Percentiles rank a stretch among this genome's conserved stretches.
Conservation (phyloP, 2,888 invertebrate species). For the Antitype chi region DNA sequence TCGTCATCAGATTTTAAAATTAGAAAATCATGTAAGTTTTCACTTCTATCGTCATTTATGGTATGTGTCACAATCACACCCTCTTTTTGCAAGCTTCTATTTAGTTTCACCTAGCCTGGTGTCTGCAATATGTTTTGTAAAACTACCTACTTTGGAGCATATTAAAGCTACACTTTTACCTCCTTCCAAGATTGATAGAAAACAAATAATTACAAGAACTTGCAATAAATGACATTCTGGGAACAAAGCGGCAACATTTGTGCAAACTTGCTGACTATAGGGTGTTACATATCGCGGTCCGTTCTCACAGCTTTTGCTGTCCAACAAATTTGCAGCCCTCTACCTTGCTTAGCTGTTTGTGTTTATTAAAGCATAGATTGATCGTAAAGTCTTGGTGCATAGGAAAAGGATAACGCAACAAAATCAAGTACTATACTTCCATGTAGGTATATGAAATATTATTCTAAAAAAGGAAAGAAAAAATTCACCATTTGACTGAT, state of each 20-base stretch:
- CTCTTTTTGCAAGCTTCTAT: too few relatives aligned
- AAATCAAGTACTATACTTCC: neutral
- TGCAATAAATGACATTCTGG: slow-evolving; percentile 52
- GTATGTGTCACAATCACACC: neutral
- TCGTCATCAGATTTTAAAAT: too few relatives aligned
- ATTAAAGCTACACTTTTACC: neutral
- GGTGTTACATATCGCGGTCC: slow-evolving; percentile 62
- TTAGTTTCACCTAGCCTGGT: too few relatives aligned
- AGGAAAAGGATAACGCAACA: neutral
- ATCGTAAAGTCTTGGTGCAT: neutral
- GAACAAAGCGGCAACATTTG: slow-evolving; percentile 62
- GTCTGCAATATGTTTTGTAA: neutral
- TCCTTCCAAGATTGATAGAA: slow-evolving; percentile 35
- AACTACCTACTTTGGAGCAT: neutral
- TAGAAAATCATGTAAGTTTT: neutral
- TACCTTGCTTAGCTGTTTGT: slow-evolving; percentile 16
- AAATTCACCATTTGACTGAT: too few relatives aligned
- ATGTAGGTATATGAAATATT: neutral
- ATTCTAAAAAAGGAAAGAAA: neutral
- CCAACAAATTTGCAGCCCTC: slow-evolving; percentile 28
- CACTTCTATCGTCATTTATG: neutral
- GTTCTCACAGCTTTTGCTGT: slow-evolving; percentile 68
- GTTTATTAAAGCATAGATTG: neutral
- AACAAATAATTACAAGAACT: slow-evolving; percentile 21
- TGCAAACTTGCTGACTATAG: slow-evolving; percentile 57